Evolutionary conservation across 2,113 vertebrate species (phyloP), one percentile per base, ranked within the genome.

Genomic region (Micronycteris hirsuta): DNA sequence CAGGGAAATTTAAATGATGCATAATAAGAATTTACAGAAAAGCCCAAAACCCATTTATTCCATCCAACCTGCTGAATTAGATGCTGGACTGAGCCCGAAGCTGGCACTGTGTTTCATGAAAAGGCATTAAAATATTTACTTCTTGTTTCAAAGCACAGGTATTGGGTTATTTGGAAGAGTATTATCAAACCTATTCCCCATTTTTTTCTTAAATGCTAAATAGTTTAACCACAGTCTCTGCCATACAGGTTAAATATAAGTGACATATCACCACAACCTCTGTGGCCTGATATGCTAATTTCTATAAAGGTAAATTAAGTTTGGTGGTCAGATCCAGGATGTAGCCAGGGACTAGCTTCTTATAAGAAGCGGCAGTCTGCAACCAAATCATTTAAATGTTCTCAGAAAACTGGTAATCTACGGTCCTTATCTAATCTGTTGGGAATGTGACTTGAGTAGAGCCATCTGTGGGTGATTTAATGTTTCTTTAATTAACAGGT

Each of bases 401-500:
- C 28, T 93, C 96, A 96, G 96, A 92, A 96, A 97, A 95, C 77
- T 43, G 2, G 94, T 74, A 94, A 91, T 96, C 97, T 97, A 36
- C 56, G 89, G 93, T 96, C 93, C 63, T 95, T 92, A 92, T 94
- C 97, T 92, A 97, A 71, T n/a, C 70, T 58, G 47, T 54, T 33
- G 38, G 19, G 89, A 98, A 97, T 3, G 43, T 26, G 43, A 38
- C 52, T 41, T 80, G 70, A 89, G 96, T 96, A 67, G 90, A 97
- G 89, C 91, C 94, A 38, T 96, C 73, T 94, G 97, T 80, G 92
- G 22, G 91, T 98, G 82, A 98, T 83, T 96, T 91, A 94, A 92
- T 96, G 97, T 97, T 94, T 98, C 88, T 84, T 80, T 82, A 20
- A 91, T 95, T 97, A 97, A 96, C 98, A 99, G 99, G 99, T 99